Percentiles rank a stretch among this genome's conserved stretches.
phyloP scores from a whole-genome alignment of 2,797 vertebrate genomes.

The Spinibarbus caldwelli region DNA sequence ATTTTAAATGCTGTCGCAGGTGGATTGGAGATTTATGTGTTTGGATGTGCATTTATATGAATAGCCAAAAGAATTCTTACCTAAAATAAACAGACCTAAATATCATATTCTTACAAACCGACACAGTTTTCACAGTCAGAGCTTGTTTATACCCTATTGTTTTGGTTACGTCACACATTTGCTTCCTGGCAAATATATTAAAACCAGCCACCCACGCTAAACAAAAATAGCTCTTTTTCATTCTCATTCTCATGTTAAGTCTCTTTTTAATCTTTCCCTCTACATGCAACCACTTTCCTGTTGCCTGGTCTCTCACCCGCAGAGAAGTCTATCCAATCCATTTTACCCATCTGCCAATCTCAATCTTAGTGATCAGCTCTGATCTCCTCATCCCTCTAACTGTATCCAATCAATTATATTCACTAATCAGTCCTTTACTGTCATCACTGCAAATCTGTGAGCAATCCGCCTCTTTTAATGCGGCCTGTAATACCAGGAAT shows the following conservation, averaged over 20 bases:
- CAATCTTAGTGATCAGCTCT: conserved; percentile 76
- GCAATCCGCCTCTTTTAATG: conserved; percentile 58
- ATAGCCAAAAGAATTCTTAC: not conserved
- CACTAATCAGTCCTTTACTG: conserved; percentile 77
- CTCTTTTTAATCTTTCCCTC: conserved; percentile 59
- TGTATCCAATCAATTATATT: conserved; percentile 82
- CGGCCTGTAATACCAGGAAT: conserved; percentile 54
- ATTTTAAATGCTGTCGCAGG: conserved; percentile 26
- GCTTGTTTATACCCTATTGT: conserved; percentile 37
- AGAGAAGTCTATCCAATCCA: conserved; percentile 79
- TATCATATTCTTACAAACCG: conserved; percentile 5
- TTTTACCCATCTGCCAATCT: conserved; percentile 84
- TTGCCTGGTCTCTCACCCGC: conserved; percentile 74
- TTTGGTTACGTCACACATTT: conserved; percentile 27
- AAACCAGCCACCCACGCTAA: conserved; percentile 44
- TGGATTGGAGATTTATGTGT: conserved; percentile 37
- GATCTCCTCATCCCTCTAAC: conserved; percentile 76
- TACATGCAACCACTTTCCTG: conserved; percentile 67
- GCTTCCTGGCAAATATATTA: conserved; percentile 45
- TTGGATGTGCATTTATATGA: conserved; percentile 35
- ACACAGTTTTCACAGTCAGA: not conserved
- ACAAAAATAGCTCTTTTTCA: conserved; percentile 44
- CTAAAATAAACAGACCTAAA: conserved; percentile 35
- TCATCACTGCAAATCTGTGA: conserved; percentile 71
- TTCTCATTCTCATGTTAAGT: conserved; percentile 60